phyloP scores from a whole-genome alignment of 2,888 invertebrate species.

The Anorthoa munda region DNA sequence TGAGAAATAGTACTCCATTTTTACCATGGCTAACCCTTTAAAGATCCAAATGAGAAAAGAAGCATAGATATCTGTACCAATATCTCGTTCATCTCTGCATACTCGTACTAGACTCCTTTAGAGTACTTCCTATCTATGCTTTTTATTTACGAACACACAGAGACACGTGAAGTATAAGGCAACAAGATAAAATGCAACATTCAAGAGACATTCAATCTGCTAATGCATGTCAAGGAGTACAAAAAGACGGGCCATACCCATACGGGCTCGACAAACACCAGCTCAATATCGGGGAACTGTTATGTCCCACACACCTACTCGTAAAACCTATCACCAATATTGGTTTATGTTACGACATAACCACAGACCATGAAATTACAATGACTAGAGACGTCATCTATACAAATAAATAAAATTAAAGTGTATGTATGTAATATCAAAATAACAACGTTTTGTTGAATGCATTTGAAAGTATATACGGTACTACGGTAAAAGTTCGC shows the following conservation, averaged over 20 bases:
- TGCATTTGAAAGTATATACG: too few species aligned
- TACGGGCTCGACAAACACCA: slow-evolving; percentile 23
- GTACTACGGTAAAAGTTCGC: too few species aligned
- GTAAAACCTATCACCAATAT: slow-evolving; percentile 44
- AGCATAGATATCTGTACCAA: too few species aligned
- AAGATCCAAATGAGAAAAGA: background rate
- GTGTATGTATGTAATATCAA: too few species aligned
- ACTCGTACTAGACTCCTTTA: too few species aligned
- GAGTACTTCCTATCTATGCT: background rate
- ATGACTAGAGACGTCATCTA: too few species aligned
- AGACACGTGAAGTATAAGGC: background rate
- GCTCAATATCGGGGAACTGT: slow-evolving; percentile 30
- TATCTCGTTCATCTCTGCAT: background rate
- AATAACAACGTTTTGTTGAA: too few species aligned
- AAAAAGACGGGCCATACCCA: slow-evolving; percentile 2
- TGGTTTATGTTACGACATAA: slow-evolving; percentile 48
- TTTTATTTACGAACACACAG: background rate
- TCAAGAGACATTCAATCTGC: slow-evolving; percentile 14
- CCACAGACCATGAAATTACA: background rate
- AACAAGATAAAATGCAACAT: background rate
- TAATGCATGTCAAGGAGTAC: slow-evolving; percentile 15
- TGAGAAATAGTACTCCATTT: too few species aligned
- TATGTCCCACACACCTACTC: slow-evolving; percentile 19
- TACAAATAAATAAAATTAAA: too few species aligned
- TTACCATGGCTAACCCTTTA: too few species aligned